Evolutionary conservation across 2,888 invertebrate species (phyloP).

Genomic region (Diplolepis rosae): DNA sequence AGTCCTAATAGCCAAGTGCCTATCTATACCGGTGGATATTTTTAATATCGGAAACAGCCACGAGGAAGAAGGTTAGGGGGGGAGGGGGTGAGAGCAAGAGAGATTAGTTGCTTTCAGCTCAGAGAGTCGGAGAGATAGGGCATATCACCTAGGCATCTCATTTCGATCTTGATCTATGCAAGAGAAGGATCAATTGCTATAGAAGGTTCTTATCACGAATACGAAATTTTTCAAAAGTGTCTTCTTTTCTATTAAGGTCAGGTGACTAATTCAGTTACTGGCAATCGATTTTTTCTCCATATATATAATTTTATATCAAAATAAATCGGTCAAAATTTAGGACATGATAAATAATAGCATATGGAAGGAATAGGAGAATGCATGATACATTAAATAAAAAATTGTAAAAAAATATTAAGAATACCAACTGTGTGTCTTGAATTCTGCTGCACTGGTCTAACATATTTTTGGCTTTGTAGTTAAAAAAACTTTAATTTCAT

Average conservation of each 20-base stretch:
- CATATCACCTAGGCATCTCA: neutral
- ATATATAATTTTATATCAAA: no score
- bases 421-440: no score
- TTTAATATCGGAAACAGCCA: constrained; percentile 65
- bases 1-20: constrained; percentile 59
- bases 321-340: no score
- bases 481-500: no score
- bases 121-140: constrained; percentile 44
- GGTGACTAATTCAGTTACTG: no score
- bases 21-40: constrained; percentile 63
- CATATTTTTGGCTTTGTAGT: no score
- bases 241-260: neutral
- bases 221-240: neutral
- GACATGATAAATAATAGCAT: no score
- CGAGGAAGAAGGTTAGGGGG: constrained; percentile 51
- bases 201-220: neutral
- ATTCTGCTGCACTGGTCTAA: no score
- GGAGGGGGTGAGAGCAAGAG: constrained; percentile 36
- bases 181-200: neutral
- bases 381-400: neutral
- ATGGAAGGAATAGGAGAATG: no score
- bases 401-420: no score
- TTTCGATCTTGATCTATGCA: neutral
- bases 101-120: constrained; percentile 45
- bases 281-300: no score